These are phyloP conservation scores for Hozukius guyotensis DNA, from an alignment of 2,797 vertebrate genomes.

Conservation along the genomic window DNA sequence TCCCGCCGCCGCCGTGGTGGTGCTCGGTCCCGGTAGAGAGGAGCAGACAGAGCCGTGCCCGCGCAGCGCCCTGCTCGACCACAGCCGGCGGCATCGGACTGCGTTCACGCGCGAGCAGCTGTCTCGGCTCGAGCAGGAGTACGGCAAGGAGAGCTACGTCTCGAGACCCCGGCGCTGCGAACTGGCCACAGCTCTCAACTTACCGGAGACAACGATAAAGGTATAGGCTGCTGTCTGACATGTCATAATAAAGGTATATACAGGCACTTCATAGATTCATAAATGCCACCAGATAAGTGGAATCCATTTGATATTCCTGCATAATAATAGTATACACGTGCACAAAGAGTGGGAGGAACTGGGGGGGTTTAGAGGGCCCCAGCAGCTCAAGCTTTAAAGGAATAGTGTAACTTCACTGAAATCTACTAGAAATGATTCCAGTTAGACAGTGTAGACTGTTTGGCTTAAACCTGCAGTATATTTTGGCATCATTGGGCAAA, in stretches of 20 bases:
- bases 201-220: constrained; percentile 81
- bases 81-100: constrained; percentile 82
- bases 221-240: constrained; percentile 26
- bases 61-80: constrained; percentile 71
- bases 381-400: no score
- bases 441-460: no score
- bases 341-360: background rate
- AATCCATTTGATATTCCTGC: background rate
- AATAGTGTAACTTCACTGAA: no score
- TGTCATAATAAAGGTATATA: no score
- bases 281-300: no score
- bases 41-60: constrained; percentile 66
- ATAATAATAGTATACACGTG: background rate
- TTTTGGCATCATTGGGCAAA: no score
- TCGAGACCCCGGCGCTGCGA: constrained; percentile 79
- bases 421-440: no score
- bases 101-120: constrained; percentile 85
- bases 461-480: no score
- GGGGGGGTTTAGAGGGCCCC: background rate
- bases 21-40: constrained; percentile 50
- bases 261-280: no score
- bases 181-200: constrained; percentile 73
- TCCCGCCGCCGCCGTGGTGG: constrained; percentile 32
- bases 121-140: constrained; percentile 83
- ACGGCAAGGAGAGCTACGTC: constrained; percentile 83